A percentile compares a stretch with the other conserved stretches of the same genome.
phyloP scores from a whole-genome alignment of 2,113 vertebrate species.

The Callipepla californica region DNA sequence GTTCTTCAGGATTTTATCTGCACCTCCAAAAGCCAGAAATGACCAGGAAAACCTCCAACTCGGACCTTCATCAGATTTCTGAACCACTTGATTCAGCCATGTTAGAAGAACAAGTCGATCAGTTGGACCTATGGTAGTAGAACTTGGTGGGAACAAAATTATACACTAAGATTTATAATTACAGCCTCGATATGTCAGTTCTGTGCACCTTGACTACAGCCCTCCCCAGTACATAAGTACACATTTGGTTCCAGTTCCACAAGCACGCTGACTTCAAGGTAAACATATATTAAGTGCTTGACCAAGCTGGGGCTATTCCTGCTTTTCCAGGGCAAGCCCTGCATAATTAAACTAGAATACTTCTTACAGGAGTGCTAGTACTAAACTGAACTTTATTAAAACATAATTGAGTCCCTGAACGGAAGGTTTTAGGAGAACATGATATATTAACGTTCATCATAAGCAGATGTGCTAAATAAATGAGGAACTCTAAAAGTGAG shows the following conservation, averaged over 20 bases:
- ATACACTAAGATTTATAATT: not conserved
- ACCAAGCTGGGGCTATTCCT: not conserved
- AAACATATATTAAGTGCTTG: not conserved
- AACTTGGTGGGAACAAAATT: not conserved
- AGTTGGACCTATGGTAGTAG: not conserved
- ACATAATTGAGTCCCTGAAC: not conserved
- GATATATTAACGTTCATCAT: not conserved
- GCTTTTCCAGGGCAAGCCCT: not conserved
- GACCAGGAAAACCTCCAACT: not conserved
- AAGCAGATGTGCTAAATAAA: conserved; percentile 24
- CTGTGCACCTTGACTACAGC: not conserved
- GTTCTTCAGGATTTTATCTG: not conserved
- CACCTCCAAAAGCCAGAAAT: not conserved
- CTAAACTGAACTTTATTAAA: conserved; percentile 28
- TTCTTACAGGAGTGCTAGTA: not conserved
- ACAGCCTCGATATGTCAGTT: not conserved
- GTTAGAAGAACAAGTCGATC: not conserved
- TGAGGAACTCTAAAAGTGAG: not conserved
- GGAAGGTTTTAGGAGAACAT: not conserved
- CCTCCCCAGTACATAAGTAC: not conserved
- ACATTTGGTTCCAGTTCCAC: not conserved
- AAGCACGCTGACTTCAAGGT: not conserved
- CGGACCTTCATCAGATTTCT: not conserved
- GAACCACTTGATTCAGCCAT: not conserved
- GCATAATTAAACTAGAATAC: not conserved